Conservation (phyloP, 2,888 invertebrate genomes). For the Halocaridina rubra region DNA sequence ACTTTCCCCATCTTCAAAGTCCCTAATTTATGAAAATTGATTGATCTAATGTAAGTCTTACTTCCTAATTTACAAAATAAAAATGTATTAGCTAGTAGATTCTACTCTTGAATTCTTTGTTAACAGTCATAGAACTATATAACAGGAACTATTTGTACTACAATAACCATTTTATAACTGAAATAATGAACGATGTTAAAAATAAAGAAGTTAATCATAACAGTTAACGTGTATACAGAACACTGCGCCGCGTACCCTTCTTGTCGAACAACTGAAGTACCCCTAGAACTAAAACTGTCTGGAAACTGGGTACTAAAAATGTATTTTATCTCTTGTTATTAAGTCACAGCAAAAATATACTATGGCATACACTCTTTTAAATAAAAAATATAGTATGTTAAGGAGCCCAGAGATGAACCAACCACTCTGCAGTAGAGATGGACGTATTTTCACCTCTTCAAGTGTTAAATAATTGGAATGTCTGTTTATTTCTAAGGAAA, state of each 20-base stretch:
- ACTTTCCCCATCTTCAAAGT: too few relatives aligned
- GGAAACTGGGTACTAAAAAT: background rate
- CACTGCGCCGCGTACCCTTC: background rate
- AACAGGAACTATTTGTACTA: conserved; percentile 44
- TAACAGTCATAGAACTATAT: conserved; percentile 38
- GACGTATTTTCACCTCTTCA: too few relatives aligned
- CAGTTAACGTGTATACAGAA: background rate
- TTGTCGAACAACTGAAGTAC: background rate
- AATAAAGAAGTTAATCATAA: background rate
- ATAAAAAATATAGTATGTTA: too few relatives aligned
- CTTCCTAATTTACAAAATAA: background rate
- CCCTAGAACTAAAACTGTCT: background rate
- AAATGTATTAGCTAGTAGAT: background rate
- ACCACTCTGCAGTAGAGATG: too few relatives aligned
- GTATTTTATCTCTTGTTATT: too few relatives aligned
- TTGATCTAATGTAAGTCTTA: background rate
- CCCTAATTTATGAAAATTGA: background rate
- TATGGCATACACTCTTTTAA: too few relatives aligned
- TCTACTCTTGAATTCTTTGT: background rate
- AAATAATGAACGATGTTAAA: background rate
- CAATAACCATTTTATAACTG: conserved; percentile 15
- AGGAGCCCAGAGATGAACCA: too few relatives aligned
- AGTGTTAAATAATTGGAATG: too few relatives aligned
- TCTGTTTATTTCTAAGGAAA: too few relatives aligned
- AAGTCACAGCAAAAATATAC: too few relatives aligned